Conservation (phyloP, 1,140 invertebrate species). For the Neomicropteryx cornuta region DNA sequence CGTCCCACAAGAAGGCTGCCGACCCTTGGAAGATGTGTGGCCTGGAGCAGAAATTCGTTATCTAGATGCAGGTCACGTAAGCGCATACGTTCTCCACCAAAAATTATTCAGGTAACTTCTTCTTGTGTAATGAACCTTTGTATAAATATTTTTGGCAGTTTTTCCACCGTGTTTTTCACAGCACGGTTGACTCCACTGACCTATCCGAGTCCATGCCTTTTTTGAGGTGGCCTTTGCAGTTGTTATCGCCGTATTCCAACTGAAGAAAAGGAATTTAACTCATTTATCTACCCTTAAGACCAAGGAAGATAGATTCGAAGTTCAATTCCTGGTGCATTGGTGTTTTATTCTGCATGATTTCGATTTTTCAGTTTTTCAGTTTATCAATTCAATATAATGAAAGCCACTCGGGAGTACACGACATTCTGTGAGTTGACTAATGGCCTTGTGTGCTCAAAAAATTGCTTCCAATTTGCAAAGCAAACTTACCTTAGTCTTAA, state of each 20-base stretch:
- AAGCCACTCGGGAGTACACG: too few relatives aligned
- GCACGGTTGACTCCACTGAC: background rate
- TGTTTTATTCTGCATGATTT: too few relatives aligned
- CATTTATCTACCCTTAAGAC: constrained; percentile 1
- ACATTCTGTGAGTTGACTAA: too few relatives aligned
- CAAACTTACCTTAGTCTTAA: too few relatives aligned
- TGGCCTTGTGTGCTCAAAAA: too few relatives aligned
- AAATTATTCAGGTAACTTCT: constrained; percentile 67
- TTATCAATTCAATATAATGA: background rate
- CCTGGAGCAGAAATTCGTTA: constrained; percentile 80
- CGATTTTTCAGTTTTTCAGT: too few relatives aligned
- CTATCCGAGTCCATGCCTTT: background rate
- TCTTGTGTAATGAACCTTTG: background rate
- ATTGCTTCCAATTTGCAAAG: too few relatives aligned
- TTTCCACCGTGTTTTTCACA: too few relatives aligned
- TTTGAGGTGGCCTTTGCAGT: background rate
- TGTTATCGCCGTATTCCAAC: background rate
- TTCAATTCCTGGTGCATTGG: too few relatives aligned
- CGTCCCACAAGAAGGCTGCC: constrained; percentile 74
- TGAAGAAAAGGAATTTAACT: background rate
- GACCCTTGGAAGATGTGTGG: constrained; percentile 80
- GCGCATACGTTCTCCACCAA: constrained; percentile 79
- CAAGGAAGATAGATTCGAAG: too few relatives aligned
- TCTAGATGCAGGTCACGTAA: constrained; percentile 82
- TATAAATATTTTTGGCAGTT: constrained; percentile 5